Base-by-base conservation (phyloP, 1,140 invertebrate species). In the Pseudoatta argentina region DNA sequence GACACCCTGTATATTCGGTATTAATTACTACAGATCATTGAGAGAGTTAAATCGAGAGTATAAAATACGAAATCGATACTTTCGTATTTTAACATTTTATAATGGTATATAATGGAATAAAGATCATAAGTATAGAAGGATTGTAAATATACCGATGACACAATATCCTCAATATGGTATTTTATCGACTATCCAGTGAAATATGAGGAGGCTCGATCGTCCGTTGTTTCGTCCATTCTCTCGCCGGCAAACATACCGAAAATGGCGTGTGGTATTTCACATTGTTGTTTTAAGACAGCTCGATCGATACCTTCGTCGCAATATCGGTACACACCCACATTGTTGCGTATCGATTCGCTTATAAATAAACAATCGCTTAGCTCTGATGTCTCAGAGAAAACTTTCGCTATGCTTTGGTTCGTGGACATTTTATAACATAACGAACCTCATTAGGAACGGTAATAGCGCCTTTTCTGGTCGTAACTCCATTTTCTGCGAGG, bases 241-340 rank as follows among this genome's bases (percentile, higher is more conserved):
- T 75, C 39, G n/a, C 39, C 18, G 24, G 21, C 67, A 51, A 75
- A 63, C 67, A 82, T 79, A 69, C 39, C 44, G 69, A 75, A 83
- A 83, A 83, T 83, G 57, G 79, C 69, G 79, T 51, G 39, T 14
- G 67, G 39, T 51, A 61, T 75, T 63, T 83, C 44, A 75, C 55
- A 61, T 83, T 75, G 79, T 83, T 83, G 69, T 61, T 83, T 83
- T 61, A 75, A 83, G 55, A 83, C 69, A 63, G 24, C 34, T 51
- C 69, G 79, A 83, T 83, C 69, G 79, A 73, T 83, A 75, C 55
- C 59, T 83, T 51, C 69, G 63, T 83, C 69, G 79, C 55, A 27
- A 34, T 75, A 83, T 83, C 79, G 79, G 39, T 16, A 14, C 69
- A 83, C 69, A 72, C 53, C 53, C 55, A 48, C 34, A 73, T 61